These are phyloP conservation scores for Tipula helvola DNA, from an alignment of 2,888 invertebrate species.

Conservation along the genomic window DNA sequence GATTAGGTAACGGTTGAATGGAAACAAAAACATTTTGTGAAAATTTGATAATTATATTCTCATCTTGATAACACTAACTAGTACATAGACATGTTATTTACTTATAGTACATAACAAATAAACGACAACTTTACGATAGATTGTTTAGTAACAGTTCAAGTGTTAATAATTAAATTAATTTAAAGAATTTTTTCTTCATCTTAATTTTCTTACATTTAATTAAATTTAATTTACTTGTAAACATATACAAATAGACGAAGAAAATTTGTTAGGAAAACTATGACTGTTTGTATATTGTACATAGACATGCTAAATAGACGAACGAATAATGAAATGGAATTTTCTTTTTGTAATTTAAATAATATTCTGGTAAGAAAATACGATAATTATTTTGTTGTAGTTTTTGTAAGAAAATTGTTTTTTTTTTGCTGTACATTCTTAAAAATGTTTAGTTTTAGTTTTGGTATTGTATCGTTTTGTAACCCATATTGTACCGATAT, in stretches of 20 bases:
- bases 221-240: background rate
- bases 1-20: background rate
- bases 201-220: background rate
- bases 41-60: background rate
- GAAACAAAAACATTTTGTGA: background rate
- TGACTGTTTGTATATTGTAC: background rate
- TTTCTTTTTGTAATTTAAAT: background rate
- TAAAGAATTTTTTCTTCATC: background rate
- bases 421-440: background rate
- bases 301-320: background rate
- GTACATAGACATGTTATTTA: background rate
- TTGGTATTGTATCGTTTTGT: background rate
- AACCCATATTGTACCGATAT: background rate
- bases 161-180: background rate
- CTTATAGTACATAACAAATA: background rate
- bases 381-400: background rate
- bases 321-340: background rate
- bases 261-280: background rate
- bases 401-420: background rate
- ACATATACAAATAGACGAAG: background rate
- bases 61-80: background rate
- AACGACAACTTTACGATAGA: background rate
- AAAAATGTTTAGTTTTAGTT: background rate
- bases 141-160: background rate
- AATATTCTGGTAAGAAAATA: background rate